Conservation (phyloP, 2,888 invertebrate species). For the Philaethria dido region DNA sequence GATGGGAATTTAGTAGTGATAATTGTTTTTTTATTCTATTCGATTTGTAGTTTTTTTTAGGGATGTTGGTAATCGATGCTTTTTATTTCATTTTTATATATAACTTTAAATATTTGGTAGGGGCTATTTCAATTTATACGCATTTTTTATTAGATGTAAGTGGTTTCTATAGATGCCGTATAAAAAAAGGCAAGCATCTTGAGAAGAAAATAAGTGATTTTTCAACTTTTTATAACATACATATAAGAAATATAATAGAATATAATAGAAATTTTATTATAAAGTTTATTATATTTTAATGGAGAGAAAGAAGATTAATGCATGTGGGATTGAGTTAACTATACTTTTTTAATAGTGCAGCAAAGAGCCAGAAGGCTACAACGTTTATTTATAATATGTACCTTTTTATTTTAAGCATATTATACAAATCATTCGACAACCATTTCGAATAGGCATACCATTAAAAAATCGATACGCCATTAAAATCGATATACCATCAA, state of each 20-base stretch:
- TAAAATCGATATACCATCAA: conserved; percentile 37
- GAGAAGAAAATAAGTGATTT: background rate
- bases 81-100: no score
- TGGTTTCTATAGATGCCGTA: background rate
- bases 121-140: background rate
- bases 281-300: background rate
- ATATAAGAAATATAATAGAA: background rate
- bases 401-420: background rate
- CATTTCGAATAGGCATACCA: conserved; percentile 24
- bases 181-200: background rate
- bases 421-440: conserved; percentile 15
- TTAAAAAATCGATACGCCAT: conserved; percentile 19
- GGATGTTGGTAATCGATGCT: no score
- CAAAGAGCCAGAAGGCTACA: background rate
- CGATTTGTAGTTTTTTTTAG: no score
- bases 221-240: no score
- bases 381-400: background rate
- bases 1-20: no score
- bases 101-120: no score
- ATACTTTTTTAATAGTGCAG: background rate
- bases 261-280: no score
- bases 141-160: background rate
- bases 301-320: background rate
- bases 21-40: no score
- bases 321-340: background rate